Base-by-base conservation (phyloP, 2,797 vertebrate genomes). In the Danio albolineatus region DNA sequence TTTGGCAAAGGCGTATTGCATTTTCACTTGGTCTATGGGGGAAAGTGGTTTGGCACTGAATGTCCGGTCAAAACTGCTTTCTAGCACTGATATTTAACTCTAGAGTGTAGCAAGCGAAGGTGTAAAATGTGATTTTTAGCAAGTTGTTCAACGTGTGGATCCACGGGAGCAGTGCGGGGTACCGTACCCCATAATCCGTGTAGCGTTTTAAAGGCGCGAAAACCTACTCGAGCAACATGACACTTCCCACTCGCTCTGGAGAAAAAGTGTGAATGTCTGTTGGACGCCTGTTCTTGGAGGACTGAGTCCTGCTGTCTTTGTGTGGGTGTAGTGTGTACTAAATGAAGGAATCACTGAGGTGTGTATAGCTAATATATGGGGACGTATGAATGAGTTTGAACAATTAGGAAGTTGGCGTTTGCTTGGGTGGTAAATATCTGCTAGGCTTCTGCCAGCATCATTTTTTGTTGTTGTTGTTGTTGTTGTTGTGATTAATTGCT, bases 91-190 rank as follows among this genome's bases (percentile, higher is more conserved):
- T 72, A 56, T 83, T 83, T 80, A 83, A 72, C 67, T 81, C 44
- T 36, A 48, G 19, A 76, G 57, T 70, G n/a, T 48, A 41, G 61
- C 53, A 69, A 67, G 17, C 8, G 13, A 67, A 83, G 66, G 82
- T 80, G 82, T 72, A 70, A 83, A 83, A 66, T 83, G 73, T 44
- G 72, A 80, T 76, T 83, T 83, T 83, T 80, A 60, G 80, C 51
- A 19, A 78, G 73, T 83, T 56, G n/a, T 10, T 17, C 41, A 46
- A 43, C 0, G 56, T 64, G 77, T 46, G 46, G 67, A 79, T 62
- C 77, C 46, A 62, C 14, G 43, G 73, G 73, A 75, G 43, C 46
- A 5, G 54, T 60, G 54, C 28, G 57, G 70, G 73, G 71, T 53
- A 71, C 67, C 10, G 57, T 71, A 62, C 73, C 77, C 81, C 48